Base-by-base conservation (phyloP, 2,888 invertebrate genomes). In the Hemistola chrysoprasaria region DNA sequence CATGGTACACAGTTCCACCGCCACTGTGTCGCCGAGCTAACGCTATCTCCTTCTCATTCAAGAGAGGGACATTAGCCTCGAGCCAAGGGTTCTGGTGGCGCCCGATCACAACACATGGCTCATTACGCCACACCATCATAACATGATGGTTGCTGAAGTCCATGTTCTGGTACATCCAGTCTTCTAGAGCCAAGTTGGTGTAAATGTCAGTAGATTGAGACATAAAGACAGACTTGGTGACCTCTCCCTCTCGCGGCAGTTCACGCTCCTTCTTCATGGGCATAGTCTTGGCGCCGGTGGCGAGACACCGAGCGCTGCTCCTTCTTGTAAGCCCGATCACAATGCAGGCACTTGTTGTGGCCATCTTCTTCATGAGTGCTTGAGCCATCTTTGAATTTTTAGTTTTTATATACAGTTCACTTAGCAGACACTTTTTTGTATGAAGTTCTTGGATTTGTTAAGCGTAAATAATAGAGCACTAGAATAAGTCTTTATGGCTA, bases 71-170 rank as follows among this genome's bases (percentile, higher is more conserved):
- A 76, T 98, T 95, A 1, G 96, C 94, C 78, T 99, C 99, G 21
- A 93, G 76, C 95, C 98, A 99, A 0, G 98, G 97, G 81, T 99
- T 99, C 79, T 99, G 99, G 79, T 98, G 97, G 40, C 97, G 92
- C 3, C 99, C 99, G 71, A 99, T 93, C 3, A 99, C 98, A 36
- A 99, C 96, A 71, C 97, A 95, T 0, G 98, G 98, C 55, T 94
- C 92, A 78, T 98, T 99, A 36, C 94, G 92, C 97, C 98, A 99
- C 40, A 99, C 86, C 79, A 98, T 91, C 71, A 99, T 88, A 1
- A 98, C 91, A 75, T 97, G 95, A 69, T 95, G 95, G 45, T 94
- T 92, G 3, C 91, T 90, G 59, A 98, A 95, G 74, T 97, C 93
- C 75, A 93, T 93, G 70, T 98, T 95, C 38, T 92, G 92, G 80